These are phyloP conservation scores for Chaetoderma sp. DNA, from an alignment of 2,888 invertebrate species.

Conservation along the genomic window DNA sequence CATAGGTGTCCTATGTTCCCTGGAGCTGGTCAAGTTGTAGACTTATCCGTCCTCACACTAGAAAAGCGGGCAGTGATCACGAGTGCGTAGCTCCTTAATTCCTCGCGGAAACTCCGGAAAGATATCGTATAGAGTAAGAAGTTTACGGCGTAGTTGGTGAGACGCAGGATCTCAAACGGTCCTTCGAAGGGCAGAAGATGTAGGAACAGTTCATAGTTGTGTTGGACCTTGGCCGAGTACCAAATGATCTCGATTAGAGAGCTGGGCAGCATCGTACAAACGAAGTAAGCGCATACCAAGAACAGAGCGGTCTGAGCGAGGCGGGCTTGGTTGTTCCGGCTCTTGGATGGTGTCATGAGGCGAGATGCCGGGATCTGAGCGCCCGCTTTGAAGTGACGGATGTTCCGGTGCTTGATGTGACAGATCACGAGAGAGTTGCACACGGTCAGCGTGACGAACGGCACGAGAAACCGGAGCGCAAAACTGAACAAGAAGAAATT, in stretches of 20 bases:
- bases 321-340: background rate
- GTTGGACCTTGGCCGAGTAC: background rate
- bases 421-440: background rate
- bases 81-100: background rate
- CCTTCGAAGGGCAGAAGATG: background rate
- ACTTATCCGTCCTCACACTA: too few relatives aligned
- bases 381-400: background rate
- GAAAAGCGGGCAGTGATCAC: too few relatives aligned
- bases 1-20: too few relatives aligned
- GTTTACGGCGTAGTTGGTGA: slow-evolving; percentile 1
- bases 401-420: background rate
- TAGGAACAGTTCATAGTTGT: background rate
- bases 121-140: slow-evolving; percentile 5
- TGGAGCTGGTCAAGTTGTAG: too few relatives aligned
- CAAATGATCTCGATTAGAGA: background rate
- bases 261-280: background rate
- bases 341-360: background rate
- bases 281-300: background rate
- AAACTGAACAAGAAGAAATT: slow-evolving; percentile 2
- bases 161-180: background rate
- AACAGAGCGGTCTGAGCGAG: background rate
- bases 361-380: background rate
- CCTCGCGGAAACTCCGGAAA: slow-evolving; percentile 6
- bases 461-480: background rate
- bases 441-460: background rate